Base-by-base conservation (phyloP, 1,140 invertebrate species). In the Bicyclus anynana region DNA sequence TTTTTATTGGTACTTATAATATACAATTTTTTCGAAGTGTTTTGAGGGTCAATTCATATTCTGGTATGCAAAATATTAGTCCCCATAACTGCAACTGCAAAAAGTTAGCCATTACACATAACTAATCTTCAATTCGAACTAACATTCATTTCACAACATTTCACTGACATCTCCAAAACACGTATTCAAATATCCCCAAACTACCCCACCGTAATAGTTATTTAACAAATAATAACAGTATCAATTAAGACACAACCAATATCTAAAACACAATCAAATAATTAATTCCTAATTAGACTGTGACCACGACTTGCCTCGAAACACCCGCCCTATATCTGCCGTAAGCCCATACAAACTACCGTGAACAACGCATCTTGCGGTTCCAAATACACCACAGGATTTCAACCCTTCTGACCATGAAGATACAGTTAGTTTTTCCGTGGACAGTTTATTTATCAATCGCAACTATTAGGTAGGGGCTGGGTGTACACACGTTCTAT, bases 401-500 rank as follows among this genome's bases (percentile, higher is more conserved):
- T 51, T 20, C 40, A 10, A 13, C 2, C 17, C 50, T 23, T 53
- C 40, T 50, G n/a, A n/a, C 0, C 1, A 1, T 0, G 9, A n/a
- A 1, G 5, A 35, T 20, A 38, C 18, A 44, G 26, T 46, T 12
- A 9, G 42, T 33, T 42, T 33, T 64, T 13, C 27, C 26, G 13
- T 66, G 53, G 2, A 46, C 13, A 12, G 18, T 42, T 55, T 53
- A 12, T 10, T 12, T 23, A 33, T 27, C 26, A 53, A 21, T 58
- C 16, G 44, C 40, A 46, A 54, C 51, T 51, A 53, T 54, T 59
- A 52, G 51, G 52, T 59, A 37, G 37, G 29, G 48, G 38, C 49
- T n/a, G 16, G 48, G 17, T 46, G 61, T 62, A 55, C 62, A 71
- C 65, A 67, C 64, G 69, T 69, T 66, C 50, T 69, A 72, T 75